These are phyloP conservation scores for Helleia helle DNA, from an alignment of 2,888 invertebrate genomes.

Conservation along the genomic window DNA sequence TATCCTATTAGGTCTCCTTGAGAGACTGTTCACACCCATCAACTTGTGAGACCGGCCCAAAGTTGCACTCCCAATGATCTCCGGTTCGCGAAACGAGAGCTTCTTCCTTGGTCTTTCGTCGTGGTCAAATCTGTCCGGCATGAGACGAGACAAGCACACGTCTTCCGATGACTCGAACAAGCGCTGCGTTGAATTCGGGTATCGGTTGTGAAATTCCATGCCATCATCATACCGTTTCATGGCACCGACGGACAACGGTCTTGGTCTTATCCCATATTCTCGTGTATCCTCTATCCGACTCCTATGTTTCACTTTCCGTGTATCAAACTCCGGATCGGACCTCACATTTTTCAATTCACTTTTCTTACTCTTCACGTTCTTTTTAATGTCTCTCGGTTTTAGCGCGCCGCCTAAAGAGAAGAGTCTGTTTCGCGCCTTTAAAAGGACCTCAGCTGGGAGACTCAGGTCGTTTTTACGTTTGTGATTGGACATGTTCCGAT, in stretches of 20 bases:
- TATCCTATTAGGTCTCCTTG: constrained; percentile 43
- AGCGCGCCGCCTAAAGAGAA: constrained; percentile 59
- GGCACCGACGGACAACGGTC: constrained; percentile 57
- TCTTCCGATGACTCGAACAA: constrained; percentile 52
- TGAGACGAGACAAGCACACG: constrained; percentile 50
- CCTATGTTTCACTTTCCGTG: constrained; percentile 44
- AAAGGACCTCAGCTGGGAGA: constrained; percentile 56
- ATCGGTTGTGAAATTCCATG: constrained; percentile 34
- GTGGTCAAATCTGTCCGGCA: constrained; percentile 43
- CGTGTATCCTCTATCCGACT: constrained; percentile 43
- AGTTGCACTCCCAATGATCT: constrained; percentile 70
- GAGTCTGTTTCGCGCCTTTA: constrained; percentile 61
- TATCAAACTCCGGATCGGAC: constrained; percentile 58
- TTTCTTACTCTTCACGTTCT: constrained; percentile 62
- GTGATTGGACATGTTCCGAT: constrained; percentile 48
- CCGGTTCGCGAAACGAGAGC: constrained; percentile 89
- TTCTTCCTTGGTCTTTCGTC: constrained; percentile 84
- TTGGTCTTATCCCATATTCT: constrained; percentile 38
- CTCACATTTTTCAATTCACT: constrained; percentile 46
- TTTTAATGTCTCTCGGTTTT: constrained; percentile 56
- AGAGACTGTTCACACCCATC: constrained; percentile 59
- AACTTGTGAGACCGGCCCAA: constrained; percentile 54
- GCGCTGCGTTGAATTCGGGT: constrained; percentile 33
- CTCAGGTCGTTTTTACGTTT: constrained; percentile 57
- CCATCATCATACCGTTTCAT: constrained; percentile 47